phyloP scores from a whole-genome alignment of 2,113 vertebrate genomes.

The Helogale parvula region DNA sequence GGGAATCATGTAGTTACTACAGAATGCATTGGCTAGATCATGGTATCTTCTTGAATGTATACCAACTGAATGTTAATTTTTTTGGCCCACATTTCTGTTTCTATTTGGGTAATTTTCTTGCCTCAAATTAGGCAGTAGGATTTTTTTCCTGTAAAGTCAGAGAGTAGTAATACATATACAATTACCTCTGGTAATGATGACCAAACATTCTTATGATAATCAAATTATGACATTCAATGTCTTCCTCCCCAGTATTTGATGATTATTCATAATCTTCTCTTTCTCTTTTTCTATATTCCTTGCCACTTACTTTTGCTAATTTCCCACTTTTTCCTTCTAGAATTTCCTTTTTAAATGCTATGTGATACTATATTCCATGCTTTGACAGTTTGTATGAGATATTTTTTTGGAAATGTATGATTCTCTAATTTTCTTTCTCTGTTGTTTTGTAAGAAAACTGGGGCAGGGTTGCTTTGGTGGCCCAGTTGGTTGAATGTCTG shows the following conservation, averaged over 20 bases:
- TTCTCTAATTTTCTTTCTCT: background rate
- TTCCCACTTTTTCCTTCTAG: background rate
- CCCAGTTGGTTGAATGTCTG: no score
- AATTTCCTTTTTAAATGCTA: background rate
- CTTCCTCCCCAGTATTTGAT: background rate
- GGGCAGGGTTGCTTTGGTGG: background rate
- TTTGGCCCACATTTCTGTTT: background rate
- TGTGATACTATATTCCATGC: background rate
- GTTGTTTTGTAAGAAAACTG: background rate
- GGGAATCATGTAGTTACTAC: background rate
- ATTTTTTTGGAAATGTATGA: background rate
- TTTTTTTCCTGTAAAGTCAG: background rate
- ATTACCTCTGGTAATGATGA: background rate
- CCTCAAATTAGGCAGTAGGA: background rate
- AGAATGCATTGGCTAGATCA: background rate
- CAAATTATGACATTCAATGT: background rate
- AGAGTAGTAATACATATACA: background rate
- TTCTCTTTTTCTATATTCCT: constrained; percentile 21
- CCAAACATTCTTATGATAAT: background rate
- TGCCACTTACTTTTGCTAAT: background rate
- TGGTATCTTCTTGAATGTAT: background rate
- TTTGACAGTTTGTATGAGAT: background rate
- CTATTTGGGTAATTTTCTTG: constrained; percentile 25
- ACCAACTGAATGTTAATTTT: background rate
- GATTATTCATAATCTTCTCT: background rate